These are phyloP conservation scores for Paragorgia papillata DNA, from an alignment of 92 coral and sea anemone species.

Conservation along the genomic window DNA sequence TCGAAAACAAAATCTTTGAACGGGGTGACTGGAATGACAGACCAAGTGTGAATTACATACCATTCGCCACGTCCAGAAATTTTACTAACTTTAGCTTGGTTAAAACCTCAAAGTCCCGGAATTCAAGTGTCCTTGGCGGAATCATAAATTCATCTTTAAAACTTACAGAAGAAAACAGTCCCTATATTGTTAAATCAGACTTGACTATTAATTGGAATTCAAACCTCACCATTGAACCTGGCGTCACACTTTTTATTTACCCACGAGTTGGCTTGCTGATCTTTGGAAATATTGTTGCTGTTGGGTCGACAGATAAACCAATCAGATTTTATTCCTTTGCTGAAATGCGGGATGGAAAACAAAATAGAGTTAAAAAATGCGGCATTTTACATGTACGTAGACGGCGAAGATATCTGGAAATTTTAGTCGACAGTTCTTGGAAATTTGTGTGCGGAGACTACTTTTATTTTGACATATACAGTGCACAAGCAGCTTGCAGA, in stretches of 20 bases:
- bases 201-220: constrained; percentile 54
- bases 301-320: constrained; percentile 53
- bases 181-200: constrained; percentile 62
- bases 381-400: not conserved
- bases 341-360: not conserved
- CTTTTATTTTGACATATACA: not conserved
- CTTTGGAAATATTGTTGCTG: constrained; percentile 66
- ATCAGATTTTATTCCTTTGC: constrained; percentile 44
- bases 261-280: constrained; percentile 65
- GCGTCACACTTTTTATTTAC: constrained; percentile 55
- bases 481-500: constrained; percentile 22
- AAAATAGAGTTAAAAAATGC: not conserved
- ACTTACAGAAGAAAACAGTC: constrained; percentile 55
- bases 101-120: not conserved
- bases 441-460: not conserved
- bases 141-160: constrained; percentile 47
- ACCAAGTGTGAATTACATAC: constrained; percentile 46
- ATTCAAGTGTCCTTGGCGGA: constrained; percentile 36
- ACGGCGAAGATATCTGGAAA: not conserved
- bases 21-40: constrained; percentile 61
- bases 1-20: constrained; percentile 55
- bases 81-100: not conserved
- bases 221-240: constrained; percentile 64
- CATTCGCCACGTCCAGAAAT: constrained; percentile 28
- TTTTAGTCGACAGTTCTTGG: constrained; percentile 1